Evolutionary conservation across 92 coral and sea anemone genomes (phyloP).

Genomic region (Nematostella vectensis): DNA sequence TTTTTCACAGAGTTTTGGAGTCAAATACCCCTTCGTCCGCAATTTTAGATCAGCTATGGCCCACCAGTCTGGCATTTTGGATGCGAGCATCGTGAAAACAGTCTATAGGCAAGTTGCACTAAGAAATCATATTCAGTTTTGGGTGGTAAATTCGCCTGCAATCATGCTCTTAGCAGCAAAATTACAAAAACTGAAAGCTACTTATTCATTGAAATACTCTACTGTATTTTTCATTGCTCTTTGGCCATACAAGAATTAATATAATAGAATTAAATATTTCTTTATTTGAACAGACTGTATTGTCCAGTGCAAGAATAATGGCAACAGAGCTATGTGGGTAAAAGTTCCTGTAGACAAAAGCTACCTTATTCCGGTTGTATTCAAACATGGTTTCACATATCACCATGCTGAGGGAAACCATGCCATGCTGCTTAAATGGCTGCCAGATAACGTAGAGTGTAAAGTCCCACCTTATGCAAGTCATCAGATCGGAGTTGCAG

Average conservation of each 20-base stretch:
- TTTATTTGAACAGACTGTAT: slow-evolving; percentile 58
- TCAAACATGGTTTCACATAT: slow-evolving; percentile 49
- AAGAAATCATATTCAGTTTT: no score
- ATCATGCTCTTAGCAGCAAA: not conserved
- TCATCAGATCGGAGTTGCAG: slow-evolving; percentile 83
- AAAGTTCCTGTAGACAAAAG: slow-evolving; percentile 64
- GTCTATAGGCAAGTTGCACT: no score
- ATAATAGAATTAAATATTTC: no score
- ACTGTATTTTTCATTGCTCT: no score
- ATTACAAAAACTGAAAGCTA: not conserved
- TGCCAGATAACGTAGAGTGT: slow-evolving; percentile 43
- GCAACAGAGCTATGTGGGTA: slow-evolving; percentile 68
- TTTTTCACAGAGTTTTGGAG: no score
- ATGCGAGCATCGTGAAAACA: no score
- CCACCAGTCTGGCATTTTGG: no score
- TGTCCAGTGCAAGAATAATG: slow-evolving; percentile 50
- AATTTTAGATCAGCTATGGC: no score
- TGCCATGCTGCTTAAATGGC: slow-evolving; percentile 73
- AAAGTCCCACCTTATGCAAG: slow-evolving; percentile 79
- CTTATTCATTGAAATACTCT: no score
- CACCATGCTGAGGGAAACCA: slow-evolving; percentile 66
- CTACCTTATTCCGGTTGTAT: slow-evolving; percentile 63
- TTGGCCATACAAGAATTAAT: no score
- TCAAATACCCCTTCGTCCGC: no score
- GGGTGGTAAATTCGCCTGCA: no score